Conservation (phyloP, 2,113 vertebrate genomes). For the Leptobrachium leishanense region DNA sequence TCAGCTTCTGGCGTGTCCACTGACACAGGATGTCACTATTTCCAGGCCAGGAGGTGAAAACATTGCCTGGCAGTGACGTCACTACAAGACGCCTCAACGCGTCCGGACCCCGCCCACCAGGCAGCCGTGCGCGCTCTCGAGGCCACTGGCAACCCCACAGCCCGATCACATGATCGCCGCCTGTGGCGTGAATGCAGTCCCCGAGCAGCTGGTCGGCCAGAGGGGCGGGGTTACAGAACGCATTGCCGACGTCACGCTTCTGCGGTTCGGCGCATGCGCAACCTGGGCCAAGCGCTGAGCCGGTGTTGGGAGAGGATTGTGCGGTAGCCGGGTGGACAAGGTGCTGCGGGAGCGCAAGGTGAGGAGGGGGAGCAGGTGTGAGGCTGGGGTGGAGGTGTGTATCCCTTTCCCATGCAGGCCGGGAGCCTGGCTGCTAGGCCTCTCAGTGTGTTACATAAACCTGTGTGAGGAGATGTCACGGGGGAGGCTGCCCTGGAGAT, state of each 20-base stretch:
- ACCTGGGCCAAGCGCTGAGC: background rate
- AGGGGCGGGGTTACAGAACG: background rate
- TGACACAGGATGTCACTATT: background rate
- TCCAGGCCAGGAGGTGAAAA: background rate
- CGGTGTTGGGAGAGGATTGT: background rate
- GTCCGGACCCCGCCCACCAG: background rate
- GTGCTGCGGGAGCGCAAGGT: background rate
- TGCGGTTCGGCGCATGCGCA: constrained; percentile 13
- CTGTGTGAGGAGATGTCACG: no score
- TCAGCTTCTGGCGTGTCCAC: no score
- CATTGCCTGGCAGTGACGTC: background rate
- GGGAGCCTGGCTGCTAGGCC: no score
- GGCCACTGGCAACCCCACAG: no score
- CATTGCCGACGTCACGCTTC: constrained; percentile 9
- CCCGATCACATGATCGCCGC: background rate
- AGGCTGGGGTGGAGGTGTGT: no score
- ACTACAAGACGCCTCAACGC: background rate
- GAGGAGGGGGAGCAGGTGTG: background rate
- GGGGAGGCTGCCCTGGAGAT: no score
- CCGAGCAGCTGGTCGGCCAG: background rate
- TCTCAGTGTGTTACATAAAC: no score
- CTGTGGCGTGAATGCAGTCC: background rate
- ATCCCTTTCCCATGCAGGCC: no score
- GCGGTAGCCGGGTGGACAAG: background rate
- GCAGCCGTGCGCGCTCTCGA: no score